phyloP scores from a whole-genome alignment of 1,140 invertebrate species.

The Drosophila asahinai region DNA sequence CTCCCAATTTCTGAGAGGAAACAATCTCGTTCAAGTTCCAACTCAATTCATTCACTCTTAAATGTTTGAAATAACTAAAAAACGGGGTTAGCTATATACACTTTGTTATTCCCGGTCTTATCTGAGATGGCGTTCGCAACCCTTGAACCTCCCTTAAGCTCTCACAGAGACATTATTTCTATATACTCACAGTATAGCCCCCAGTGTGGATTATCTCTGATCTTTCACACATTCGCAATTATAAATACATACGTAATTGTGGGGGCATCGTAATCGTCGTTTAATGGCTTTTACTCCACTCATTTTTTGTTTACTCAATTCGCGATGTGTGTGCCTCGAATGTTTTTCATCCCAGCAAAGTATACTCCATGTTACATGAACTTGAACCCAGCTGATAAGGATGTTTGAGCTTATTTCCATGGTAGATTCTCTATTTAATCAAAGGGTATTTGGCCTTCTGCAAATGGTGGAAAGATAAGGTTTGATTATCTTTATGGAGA shows the following conservation, averaged over 20 bases:
- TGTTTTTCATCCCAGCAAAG: constrained; percentile 19
- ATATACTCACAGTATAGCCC: constrained; percentile 2
- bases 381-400: constrained; percentile 40
- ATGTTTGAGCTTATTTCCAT: neutral
- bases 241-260: constrained; percentile 19
- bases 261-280: constrained; percentile 11
- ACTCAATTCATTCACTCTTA: neutral
- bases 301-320: constrained; percentile 23
- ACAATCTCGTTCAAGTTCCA: neutral
- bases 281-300: constrained; percentile 20
- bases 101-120: constrained; percentile 3
- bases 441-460: neutral
- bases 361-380: constrained; percentile 21
- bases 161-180: constrained; percentile 3
- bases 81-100: constrained; percentile 2
- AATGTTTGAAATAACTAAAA: neutral
- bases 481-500: constrained; percentile 16
- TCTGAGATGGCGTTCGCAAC: constrained; percentile 3
- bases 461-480: constrained; percentile 10
- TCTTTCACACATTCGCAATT: constrained; percentile 41
- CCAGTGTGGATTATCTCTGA: constrained; percentile 38
- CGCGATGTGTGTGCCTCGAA: neutral
- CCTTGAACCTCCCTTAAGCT: constrained; percentile 9
- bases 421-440: neutral
- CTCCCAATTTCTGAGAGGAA: neutral